Base-by-base conservation (phyloP, 2,113 vertebrate genomes). In the Ardeotis arabs region DNA sequence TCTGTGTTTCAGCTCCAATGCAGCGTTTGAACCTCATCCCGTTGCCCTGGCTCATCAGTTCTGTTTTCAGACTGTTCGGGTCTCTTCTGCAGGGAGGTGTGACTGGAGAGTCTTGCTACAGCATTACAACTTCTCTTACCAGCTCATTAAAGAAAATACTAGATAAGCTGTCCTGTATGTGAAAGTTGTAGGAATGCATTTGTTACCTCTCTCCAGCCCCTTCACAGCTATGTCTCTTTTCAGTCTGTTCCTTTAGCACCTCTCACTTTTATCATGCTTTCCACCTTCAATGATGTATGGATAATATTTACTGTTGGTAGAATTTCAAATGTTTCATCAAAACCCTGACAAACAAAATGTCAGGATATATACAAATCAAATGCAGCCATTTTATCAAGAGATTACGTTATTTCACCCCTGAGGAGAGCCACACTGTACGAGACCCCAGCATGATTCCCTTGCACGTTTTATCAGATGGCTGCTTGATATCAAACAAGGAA, bases 1-100 rank as follows among this genome's bases (percentile, higher is more conserved):
- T 39, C 35, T 41, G 28, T 21, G 44, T 73, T 80, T 77, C 59
- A 77, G 39, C 21, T 80, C 55, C 1, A 1, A n/a, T 14, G 25
- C 14, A 45, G 49, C 3, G 4, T 72, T 58, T 80, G 63, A 89
- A 74, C 20, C 24, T 27, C 2, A 0, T 49, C 59, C 25, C 2
- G 6, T 41, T 77, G 18, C 14, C 27, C 52, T 6, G 10, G 41
- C 7, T 35, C 16, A 45, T 16, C 24, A 35, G 22, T 19, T 90
- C 27, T 74, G 58, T 58, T 83, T 76, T 79, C 44, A 63, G 24
- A 64, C 0, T 0, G 0, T 85, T 78, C 25, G 2, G 33, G 16
- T 75, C 20, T 47, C 25, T 50, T 74, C 50, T 28, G 25, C 47
- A 37, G 16, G 29, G 50, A 47, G 20, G 14, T 21, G 22, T 56